A percentile compares a stretch with the other conserved stretches of the same genome.
phyloP scores from a whole-genome alignment of 2,113 vertebrate genomes.

The Platichthys stellatus region DNA sequence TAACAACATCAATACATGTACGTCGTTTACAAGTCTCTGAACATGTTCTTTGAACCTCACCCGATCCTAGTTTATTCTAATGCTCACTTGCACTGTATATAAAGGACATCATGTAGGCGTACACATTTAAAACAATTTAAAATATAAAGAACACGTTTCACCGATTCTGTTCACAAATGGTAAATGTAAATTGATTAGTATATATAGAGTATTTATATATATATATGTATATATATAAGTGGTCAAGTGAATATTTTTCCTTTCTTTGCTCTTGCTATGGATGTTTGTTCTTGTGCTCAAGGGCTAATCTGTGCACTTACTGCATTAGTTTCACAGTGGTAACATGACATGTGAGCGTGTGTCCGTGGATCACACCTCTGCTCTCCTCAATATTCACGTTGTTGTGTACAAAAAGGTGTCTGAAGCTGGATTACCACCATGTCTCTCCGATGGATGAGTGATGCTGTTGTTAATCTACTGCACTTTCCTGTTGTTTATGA shows the following conservation, averaged over 20 bases:
- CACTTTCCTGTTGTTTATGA: conserved; percentile 36
- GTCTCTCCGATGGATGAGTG: conserved; percentile 17
- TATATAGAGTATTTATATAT: conserved; percentile 4
- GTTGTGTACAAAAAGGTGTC: conserved; percentile 9
- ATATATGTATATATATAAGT: conserved; percentile 18
- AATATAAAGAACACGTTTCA: conserved; percentile 22
- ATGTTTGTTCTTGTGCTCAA: conserved; percentile 60
- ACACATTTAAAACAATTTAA: conserved; percentile 30
- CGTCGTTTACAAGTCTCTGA: conserved; percentile 2
- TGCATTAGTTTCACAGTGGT: conserved; percentile 34
- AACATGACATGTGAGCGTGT: conserved; percentile 22
- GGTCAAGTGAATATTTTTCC: conserved; percentile 50
- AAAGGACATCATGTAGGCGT: conserved; percentile 31
- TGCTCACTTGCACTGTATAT: conserved; percentile 54
- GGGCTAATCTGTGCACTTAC: conserved; percentile 65
- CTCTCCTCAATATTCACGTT: conserved; percentile 32
- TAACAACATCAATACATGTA: background rate
- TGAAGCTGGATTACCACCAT: background rate
- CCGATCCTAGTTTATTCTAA: conserved; percentile 20
- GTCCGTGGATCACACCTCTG: conserved; percentile 29
- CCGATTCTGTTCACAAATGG: conserved; percentile 6
- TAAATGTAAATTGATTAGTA: conserved; percentile 40
- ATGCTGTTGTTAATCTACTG: conserved; percentile 45
- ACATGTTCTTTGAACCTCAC: conserved; percentile 14
- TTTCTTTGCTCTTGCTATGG: conserved; percentile 20